Evolutionary conservation across 2,113 vertebrate genomes (phyloP).

Genomic region (Serinus canaria): DNA sequence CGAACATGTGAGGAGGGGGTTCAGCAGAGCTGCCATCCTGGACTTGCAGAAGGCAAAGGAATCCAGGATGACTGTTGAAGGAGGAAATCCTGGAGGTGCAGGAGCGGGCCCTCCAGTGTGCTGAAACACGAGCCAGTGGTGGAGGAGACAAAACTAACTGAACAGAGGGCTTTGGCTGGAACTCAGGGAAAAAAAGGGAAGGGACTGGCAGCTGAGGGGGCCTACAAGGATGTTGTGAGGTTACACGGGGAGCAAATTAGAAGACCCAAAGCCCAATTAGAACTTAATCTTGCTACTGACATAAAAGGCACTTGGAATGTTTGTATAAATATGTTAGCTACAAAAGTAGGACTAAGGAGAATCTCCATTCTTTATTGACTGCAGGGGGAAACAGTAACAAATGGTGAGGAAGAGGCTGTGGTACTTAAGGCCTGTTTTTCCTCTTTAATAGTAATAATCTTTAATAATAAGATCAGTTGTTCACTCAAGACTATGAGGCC

Average conservation of each 20-base stretch:
- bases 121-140: fast-evolving
- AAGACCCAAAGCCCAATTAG: neutral
- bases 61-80: neutral
- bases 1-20: neutral
- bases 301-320: neutral
- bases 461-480: neutral
- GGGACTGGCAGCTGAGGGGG: neutral
- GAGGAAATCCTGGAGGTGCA: neutral
- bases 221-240: neutral
- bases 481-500: neutral
- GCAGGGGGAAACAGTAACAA: neutral
- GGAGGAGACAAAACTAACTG: neutral
- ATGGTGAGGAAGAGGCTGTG: neutral
- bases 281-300: neutral
- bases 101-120: neutral
- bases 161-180: neutral
- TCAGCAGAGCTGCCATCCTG: neutral
- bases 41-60: neutral
- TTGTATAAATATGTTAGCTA: neutral
- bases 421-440: neutral
- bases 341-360: neutral
- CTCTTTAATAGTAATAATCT: neutral
- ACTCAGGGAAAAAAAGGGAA: neutral
- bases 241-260: neutral
- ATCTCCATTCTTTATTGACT: neutral